Percentiles rank a stretch among this genome's conserved stretches.
phyloP scores from a whole-genome alignment of 2,888 invertebrate species.

The Leucania comma region DNA sequence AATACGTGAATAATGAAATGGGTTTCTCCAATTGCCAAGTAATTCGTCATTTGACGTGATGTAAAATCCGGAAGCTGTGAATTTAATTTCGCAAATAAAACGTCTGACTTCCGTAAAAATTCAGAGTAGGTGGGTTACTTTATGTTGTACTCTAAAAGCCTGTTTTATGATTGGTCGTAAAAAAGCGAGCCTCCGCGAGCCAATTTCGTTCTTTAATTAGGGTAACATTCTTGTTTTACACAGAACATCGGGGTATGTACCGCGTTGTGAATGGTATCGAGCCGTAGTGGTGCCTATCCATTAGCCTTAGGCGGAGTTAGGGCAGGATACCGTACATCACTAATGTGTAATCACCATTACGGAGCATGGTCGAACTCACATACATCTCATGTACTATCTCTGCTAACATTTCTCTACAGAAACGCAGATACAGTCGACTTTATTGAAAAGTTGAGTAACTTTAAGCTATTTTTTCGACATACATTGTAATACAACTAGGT shows the following conservation, averaged over 20 bases:
- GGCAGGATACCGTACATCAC: constrained; percentile 8
- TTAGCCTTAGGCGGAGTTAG: constrained; percentile 26
- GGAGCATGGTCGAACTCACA: constrained; percentile 21
- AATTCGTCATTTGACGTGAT: constrained; percentile 67
- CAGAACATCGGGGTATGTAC: constrained; percentile 63
- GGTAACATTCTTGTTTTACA: constrained; percentile 80
- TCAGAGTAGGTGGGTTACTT: constrained; percentile 77
- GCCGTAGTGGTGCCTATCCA: constrained; percentile 24
- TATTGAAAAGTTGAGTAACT: too few relatives aligned
- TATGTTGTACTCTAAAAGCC: constrained; percentile 82
- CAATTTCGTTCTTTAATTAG: constrained; percentile 88
- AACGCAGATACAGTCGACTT: background rate
- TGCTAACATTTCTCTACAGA: constrained; percentile 5
- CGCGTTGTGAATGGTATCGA: constrained; percentile 35
- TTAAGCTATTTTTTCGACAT: too few relatives aligned
- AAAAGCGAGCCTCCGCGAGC: constrained; percentile 79
- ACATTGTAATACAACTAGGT: too few relatives aligned
- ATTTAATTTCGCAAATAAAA: constrained; percentile 81
- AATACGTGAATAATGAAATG: constrained; percentile 42
- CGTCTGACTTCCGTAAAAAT: constrained; percentile 78
- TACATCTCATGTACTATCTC: constrained; percentile 14
- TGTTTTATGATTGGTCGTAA: constrained; percentile 88
- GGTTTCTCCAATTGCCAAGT: constrained; percentile 55
- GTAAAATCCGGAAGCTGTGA: constrained; percentile 75
- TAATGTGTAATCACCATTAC: constrained; percentile 48